These are phyloP conservation scores for Alsophila aescularia DNA, from an alignment of 2,888 invertebrate genomes.

Conservation along the genomic window DNA sequence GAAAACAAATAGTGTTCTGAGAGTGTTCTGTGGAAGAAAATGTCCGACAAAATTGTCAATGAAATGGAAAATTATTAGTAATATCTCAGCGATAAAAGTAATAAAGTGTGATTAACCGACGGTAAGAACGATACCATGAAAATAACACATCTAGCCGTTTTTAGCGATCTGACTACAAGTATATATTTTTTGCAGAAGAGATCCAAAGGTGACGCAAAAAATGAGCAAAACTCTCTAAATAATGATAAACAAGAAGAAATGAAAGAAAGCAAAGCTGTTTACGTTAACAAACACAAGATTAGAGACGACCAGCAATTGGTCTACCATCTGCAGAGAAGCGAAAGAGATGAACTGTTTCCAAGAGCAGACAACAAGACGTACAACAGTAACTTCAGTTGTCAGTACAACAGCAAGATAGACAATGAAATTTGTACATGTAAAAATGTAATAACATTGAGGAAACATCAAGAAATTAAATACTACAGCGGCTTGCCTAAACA, in stretches of 20 bases:
- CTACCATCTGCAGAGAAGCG: slow-evolving; percentile 15
- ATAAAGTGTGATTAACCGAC: slow-evolving; percentile 16
- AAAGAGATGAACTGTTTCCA: slow-evolving; percentile 19
- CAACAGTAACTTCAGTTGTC: slow-evolving; percentile 50
- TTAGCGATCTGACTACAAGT: slow-evolving; percentile 8
- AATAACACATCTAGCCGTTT: slow-evolving; percentile 6
- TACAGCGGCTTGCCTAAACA: slow-evolving; percentile 46
- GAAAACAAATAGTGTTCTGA: no score
- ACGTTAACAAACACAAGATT: slow-evolving; percentile 49
- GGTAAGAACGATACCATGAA: slow-evolving; percentile 16
- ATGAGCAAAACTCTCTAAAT: slow-evolving; percentile 46
- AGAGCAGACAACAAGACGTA: slow-evolving; percentile 35
- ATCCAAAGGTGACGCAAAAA: slow-evolving; percentile 33
- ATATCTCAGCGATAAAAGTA: slow-evolving; percentile 6
- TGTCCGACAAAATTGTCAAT: neutral
- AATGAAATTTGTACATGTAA: slow-evolving; percentile 47
- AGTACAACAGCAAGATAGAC: slow-evolving; percentile 52
- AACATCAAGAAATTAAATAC: slow-evolving; percentile 41
- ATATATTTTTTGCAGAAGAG: slow-evolving; percentile 22
- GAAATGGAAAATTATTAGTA: slow-evolving; percentile 4
- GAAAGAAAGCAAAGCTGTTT: slow-evolving; percentile 57
- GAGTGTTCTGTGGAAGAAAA: no score
- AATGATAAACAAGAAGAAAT: slow-evolving; percentile 61
- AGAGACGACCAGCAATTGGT: slow-evolving; percentile 34
- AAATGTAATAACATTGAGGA: slow-evolving; percentile 34